phyloP scores from a whole-genome alignment of 2,113 vertebrate species.

The Chaetodon auriga region DNA sequence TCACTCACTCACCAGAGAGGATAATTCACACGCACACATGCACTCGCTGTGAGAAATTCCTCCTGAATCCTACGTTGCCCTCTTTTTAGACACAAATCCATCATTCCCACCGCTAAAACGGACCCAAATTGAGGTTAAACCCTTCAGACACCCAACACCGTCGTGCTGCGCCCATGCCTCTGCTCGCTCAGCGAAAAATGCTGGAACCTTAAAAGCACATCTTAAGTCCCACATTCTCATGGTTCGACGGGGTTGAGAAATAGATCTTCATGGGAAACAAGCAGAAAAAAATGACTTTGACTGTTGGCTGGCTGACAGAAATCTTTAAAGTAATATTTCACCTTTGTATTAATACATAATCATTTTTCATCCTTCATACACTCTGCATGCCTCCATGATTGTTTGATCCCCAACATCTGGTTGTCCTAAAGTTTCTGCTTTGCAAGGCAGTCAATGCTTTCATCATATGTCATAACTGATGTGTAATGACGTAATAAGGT shows the following conservation, averaged over 20 bases:
- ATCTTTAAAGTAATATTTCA: conserved; percentile 23
- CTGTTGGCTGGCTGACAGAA: conserved; percentile 8
- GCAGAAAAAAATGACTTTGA: background rate
- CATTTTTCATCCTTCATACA: background rate
- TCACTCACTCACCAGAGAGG: conserved; percentile 52
- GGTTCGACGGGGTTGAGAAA: conserved; percentile 27
- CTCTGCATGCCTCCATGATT: background rate
- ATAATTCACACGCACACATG: conserved; percentile 45
- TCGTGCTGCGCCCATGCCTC: conserved; percentile 45
- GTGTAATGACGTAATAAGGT: background rate
- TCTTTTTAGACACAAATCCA: conserved; percentile 65
- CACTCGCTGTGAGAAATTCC: conserved; percentile 62
- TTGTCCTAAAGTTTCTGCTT: too few relatives aligned
- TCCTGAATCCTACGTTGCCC: conserved; percentile 55
- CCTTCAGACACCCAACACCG: conserved; percentile 36
- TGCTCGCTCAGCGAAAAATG: conserved; percentile 42
- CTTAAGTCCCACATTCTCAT: conserved; percentile 23
- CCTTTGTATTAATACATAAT: background rate
- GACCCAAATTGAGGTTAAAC: conserved; percentile 65
- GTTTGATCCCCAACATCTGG: background rate
- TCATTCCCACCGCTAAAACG: conserved; percentile 48
- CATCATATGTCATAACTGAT: background rate
- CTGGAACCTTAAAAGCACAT: conserved; percentile 44
- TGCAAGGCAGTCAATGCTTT: too few relatives aligned
- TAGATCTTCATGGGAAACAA: conserved; percentile 53